phyloP scores from a whole-genome alignment of 2,113 vertebrate species.

The Candoia aspera region DNA sequence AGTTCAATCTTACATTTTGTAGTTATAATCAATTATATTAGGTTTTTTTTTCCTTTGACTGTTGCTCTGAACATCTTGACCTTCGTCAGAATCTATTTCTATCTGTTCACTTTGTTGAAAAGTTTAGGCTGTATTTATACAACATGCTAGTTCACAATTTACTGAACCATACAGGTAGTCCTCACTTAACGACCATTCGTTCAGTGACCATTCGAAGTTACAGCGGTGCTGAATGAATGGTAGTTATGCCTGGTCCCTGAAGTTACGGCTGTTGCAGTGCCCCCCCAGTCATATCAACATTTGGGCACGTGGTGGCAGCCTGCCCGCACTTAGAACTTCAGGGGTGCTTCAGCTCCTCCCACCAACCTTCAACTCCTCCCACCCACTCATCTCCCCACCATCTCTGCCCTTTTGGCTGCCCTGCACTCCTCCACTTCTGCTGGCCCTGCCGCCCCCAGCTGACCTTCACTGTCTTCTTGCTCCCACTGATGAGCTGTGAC shows the following conservation, averaged over 20 bases:
- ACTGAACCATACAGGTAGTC: background rate
- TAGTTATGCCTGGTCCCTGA: background rate
- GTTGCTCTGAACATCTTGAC: background rate
- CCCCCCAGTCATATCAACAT: background rate
- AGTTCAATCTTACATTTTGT: background rate
- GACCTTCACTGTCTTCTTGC: too few relatives aligned
- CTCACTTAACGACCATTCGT: background rate
- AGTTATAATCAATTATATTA: background rate
- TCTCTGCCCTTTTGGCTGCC: too few relatives aligned
- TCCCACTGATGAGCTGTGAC: too few relatives aligned
- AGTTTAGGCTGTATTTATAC: background rate
- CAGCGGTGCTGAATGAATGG: background rate
- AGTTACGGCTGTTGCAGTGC: background rate
- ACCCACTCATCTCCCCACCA: too few relatives aligned
- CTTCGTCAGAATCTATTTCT: background rate
- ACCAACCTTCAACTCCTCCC: too few relatives aligned
- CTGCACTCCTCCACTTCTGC: too few relatives aligned
- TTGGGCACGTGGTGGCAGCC: background rate
- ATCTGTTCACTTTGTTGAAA: background rate
- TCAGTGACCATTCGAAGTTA: background rate
- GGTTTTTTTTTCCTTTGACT: background rate
- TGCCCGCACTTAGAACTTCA: too few relatives aligned
- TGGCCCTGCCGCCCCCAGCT: too few relatives aligned
- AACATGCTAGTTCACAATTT: background rate
- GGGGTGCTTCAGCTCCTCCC: too few relatives aligned